Evolutionary conservation across 2,888 invertebrate genomes (phyloP), one percentile per base, ranked within the genome.

Genomic region (Sepiola atlantica): DNA sequence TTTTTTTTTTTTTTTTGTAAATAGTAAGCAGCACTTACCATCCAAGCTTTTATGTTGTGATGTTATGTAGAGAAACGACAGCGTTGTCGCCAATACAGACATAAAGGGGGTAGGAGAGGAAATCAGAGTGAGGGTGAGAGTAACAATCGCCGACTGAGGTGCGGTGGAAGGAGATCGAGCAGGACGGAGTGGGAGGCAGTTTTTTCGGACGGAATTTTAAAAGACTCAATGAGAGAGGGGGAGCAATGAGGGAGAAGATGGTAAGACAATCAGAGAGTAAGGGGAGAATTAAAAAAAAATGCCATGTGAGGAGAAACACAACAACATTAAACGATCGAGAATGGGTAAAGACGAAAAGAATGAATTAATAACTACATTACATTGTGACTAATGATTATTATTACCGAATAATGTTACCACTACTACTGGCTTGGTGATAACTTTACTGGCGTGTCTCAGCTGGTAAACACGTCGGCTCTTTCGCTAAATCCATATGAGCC

Each of bases 251-350:
- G n/a, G 77, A 77, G 77, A 77, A 77, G n/a, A 14, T 77, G 77
- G n/a, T 77, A n/a, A 18, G 4, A 45, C 2, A 45, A 2, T 77
- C n/a, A 77, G n/a, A 16, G 14, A n/a, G n/a, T 14, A n/a, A 77
- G n/a, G 77, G 77, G 77, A 2, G 45, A 45, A 45, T 45, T n/a
- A n/a, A n/a, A 45, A 45, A n/a, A 77, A n/a, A n/a, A n/a, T n/a
- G 77, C 77, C 77, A 77, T 77, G n/a, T 77, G 77, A n/a, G n/a
- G n/a, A 77, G 77, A 77, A 77, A 77, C n/a, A 77, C 77, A 77
- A 77, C 77, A 61, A 77, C 77, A 32, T 77, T 77, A 77, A n/a
- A 77, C 8, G 12, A n/a, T n/a, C n/a, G 77, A n/a, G n/a, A 32
- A n/a, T 77, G 77, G 16, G 77, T 77, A 77, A 77, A 61, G 61